Percentiles rank a stretch among this genome's conserved stretches.
Conservation (phyloP, 1,140 invertebrate genomes). For the Aculops lycopersici region DNA sequence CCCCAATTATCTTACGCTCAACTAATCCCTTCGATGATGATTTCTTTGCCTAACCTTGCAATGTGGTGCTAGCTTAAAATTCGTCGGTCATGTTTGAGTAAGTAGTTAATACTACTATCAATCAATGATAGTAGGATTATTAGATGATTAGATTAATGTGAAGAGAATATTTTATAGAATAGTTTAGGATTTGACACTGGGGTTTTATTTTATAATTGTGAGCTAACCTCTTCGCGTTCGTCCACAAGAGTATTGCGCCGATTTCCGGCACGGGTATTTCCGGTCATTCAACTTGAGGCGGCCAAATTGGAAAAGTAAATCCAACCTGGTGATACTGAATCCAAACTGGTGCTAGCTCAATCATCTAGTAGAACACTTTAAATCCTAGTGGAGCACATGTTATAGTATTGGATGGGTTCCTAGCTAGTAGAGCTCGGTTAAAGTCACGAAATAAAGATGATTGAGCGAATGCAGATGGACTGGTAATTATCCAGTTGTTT, state of each 20-base stretch:
- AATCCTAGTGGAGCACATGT: background rate
- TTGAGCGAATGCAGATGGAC: conserved; percentile 3
- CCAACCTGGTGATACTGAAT: background rate
- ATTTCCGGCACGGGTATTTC: too few species aligned
- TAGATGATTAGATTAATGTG: too few species aligned
- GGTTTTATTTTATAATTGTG: too few species aligned
- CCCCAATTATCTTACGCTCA: background rate
- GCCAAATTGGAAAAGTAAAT: background rate
- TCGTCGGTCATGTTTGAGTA: too few species aligned
- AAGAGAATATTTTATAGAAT: too few species aligned
- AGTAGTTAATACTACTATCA: too few species aligned
- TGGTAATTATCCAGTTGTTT: conserved; percentile 8
- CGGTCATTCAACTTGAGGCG: too few species aligned
- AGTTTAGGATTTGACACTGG: too few species aligned
- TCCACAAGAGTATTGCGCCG: too few species aligned
- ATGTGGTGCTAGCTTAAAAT: too few species aligned
- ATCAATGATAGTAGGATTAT: too few species aligned
- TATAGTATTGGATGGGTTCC: background rate
- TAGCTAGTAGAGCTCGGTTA: conserved; percentile 6
- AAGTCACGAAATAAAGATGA: conserved; percentile 9
- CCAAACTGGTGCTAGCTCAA: background rate
- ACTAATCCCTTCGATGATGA: background rate
- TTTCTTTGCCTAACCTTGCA: background rate
- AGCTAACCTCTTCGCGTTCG: too few species aligned
- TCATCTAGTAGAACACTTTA: background rate